phyloP scores from a whole-genome alignment of 2,113 vertebrate genomes.

The Actenoides lindsayi region DNA sequence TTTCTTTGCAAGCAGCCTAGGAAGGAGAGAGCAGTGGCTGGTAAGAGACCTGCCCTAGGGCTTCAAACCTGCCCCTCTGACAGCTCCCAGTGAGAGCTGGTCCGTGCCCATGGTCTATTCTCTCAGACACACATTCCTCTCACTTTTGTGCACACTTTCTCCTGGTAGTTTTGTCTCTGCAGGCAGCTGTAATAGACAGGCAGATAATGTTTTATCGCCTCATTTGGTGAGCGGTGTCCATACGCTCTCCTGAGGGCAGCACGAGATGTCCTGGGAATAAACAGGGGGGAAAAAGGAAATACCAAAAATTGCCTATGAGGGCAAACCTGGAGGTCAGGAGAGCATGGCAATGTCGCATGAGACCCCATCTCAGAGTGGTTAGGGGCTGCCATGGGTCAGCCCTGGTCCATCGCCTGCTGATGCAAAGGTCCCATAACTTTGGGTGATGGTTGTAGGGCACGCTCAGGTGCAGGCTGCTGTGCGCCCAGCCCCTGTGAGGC shows the following conservation, averaged over 20 bases:
- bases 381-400: background rate
- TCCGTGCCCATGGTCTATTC: fast-evolving
- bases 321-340: background rate
- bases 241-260: background rate
- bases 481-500: background rate
- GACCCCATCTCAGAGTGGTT: background rate
- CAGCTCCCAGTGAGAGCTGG: fast-evolving
- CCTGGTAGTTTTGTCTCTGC: background rate
- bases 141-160: background rate
- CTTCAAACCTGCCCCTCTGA: background rate
- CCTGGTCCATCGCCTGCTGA: fast-evolving
- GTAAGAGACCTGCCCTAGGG: fast-evolving
- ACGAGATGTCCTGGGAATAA: background rate
- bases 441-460: fast-evolving
- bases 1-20: background rate
- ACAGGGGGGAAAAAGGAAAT: background rate
- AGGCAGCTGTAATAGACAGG: background rate
- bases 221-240: fast-evolving
- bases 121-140: background rate
- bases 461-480: background rate
- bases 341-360: fast-evolving
- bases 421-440: fast-evolving
- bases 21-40: background rate
- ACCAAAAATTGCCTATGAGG: background rate
- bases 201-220: background rate